Evolutionary conservation across 1,140 invertebrate species (phyloP).

Genomic region (Drosophila santomea): DNA sequence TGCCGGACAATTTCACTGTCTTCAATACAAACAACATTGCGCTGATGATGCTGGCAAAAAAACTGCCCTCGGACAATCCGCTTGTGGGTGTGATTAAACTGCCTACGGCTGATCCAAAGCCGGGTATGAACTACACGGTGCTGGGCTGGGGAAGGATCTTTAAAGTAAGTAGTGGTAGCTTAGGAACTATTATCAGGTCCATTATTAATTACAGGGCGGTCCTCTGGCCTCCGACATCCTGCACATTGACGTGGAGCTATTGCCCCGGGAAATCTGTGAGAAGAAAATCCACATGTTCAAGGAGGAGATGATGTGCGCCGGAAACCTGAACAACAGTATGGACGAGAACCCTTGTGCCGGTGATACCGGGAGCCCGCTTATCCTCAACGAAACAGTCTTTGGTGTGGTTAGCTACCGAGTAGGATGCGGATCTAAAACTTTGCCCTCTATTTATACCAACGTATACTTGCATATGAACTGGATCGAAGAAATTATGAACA

Average conservation of each 20-base stretch:
- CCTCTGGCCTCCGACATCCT: conserved; percentile 31
- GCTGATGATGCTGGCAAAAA: conserved; percentile 10
- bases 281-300: conserved; percentile 17
- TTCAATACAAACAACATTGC: conserved; percentile 63
- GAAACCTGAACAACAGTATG: conserved; percentile 19
- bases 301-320: conserved; percentile 64
- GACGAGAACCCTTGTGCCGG: conserved; percentile 59
- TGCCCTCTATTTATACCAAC: conserved; percentile 57
- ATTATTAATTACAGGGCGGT: conserved; percentile 23
- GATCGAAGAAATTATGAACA: conserved; percentile 16
- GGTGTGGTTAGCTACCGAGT: conserved; percentile 53
- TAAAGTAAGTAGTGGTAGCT: conserved; percentile 15
- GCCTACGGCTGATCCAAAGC: conserved; percentile 19
- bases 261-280: conserved; percentile 13
- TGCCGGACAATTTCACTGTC: conserved; percentile 41
- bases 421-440: conserved; percentile 39
- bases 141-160: conserved; percentile 60
- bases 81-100: conserved; percentile 31
- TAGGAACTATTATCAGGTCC: too few species aligned
- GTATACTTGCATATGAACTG: conserved; percentile 45
- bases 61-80: conserved; percentile 29
- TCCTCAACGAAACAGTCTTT: conserved; percentile 43
- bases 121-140: conserved; percentile 34
- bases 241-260: conserved; percentile 45
- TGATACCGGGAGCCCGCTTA: conserved; percentile 46